Percentiles rank a stretch among this genome's conserved stretches.
Evolutionary conservation across 2,113 vertebrate genomes (phyloP).

Genomic region (Cryptotis parvus): DNA sequence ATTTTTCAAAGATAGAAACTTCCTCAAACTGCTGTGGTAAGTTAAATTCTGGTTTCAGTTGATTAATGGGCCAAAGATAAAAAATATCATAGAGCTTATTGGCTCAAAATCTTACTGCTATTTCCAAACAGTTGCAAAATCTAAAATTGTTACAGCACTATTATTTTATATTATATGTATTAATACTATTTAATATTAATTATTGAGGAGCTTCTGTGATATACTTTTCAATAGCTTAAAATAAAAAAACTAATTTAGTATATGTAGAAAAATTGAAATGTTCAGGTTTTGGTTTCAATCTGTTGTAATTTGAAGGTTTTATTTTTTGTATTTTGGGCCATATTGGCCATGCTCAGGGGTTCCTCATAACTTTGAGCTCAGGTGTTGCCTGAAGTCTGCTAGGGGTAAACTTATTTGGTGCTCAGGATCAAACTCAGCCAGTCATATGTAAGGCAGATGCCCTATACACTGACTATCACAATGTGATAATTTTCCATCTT

Average conservation of each 20-base stretch:
- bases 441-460: no score
- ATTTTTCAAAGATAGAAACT: slow-evolving; percentile 66
- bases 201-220: not conserved
- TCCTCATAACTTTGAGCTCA: no score
- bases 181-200: not conserved
- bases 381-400: no score
- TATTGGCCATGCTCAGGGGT: no score
- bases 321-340: no score
- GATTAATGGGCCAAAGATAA: not conserved
- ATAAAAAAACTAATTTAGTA: not conserved
- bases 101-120: not conserved
- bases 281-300: no score
- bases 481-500: no score
- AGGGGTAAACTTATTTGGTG: no score
- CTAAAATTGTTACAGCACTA: not conserved
- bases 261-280: not conserved
- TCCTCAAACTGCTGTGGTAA: slow-evolving; percentile 70
- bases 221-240: not conserved
- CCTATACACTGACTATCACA: no score
- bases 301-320: no score
- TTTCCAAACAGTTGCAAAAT: slow-evolving; percentile 20
- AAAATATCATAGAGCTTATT: not conserved
- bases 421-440: no score
- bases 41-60: slow-evolving; percentile 51
- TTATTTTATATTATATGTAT: not conserved